Evolutionary conservation across 53 echinoderm and acorn worm genomes (phyloP).

Genomic region (Patiria pectinifera): DNA sequence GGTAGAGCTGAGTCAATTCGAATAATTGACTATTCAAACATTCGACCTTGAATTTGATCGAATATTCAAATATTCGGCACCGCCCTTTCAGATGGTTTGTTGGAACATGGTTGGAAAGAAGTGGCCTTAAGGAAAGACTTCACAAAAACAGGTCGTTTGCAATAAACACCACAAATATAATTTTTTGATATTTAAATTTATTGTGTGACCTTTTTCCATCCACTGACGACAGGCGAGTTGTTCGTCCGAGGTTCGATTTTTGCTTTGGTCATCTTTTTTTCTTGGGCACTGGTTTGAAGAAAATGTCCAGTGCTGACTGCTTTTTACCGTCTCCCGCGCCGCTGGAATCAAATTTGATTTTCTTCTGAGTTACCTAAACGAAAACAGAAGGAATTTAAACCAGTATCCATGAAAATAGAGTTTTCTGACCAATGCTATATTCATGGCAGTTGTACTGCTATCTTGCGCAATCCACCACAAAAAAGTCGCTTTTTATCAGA

Average conservation of each 20-base stretch:
- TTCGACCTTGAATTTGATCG: too few relatives aligned
- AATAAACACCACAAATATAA: too few relatives aligned
- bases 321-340: conserved; percentile 35
- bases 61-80: too few relatives aligned
- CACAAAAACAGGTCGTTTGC: too few relatives aligned
- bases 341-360: conserved; percentile 45
- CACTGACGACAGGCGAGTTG: not conserved
- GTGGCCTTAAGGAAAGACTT: too few relatives aligned
- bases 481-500: too few relatives aligned
- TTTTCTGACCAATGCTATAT: not conserved
- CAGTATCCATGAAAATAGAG: not conserved
- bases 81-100: too few relatives aligned
- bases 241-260: not conserved
- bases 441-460: too few relatives aligned
- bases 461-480: too few relatives aligned
- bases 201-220: not conserved
- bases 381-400: not conserved
- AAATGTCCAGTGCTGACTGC: conserved; percentile 53
- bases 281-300: conserved; percentile 62
- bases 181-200: not conserved
- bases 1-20: too few relatives aligned
- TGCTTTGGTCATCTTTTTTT: not conserved
- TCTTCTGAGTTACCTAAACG: conserved; percentile 37
- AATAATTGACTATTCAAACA: too few relatives aligned
- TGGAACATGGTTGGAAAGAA: too few relatives aligned